Percentiles rank a stretch among this genome's conserved stretches.
Conservation (phyloP, 1,140 invertebrate species). For the Philotrypesis tridentata region DNA sequence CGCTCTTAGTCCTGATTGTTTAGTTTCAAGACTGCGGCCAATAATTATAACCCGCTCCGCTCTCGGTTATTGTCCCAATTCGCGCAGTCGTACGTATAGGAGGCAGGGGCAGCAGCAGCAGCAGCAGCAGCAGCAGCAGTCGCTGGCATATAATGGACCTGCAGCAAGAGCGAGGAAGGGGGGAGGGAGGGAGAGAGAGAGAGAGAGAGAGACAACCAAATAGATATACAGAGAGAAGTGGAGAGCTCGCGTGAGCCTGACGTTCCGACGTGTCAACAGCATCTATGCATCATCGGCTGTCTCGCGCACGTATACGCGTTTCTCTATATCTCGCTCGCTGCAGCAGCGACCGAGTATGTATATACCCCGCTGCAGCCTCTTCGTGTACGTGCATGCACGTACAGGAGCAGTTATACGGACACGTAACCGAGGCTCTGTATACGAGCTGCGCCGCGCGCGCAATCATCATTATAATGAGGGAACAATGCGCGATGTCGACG, state of each 20-base stretch:
- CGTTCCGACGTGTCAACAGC: conserved; percentile 71
- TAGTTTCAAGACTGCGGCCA: conserved; percentile 51
- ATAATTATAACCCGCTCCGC: conserved; percentile 65
- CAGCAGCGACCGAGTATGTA: neutral
- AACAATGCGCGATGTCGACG: conserved; percentile 53
- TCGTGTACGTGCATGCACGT: conserved; percentile 19
- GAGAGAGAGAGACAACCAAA: neutral
- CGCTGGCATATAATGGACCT: conserved; percentile 33
- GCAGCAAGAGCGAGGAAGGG: conserved; percentile 15
- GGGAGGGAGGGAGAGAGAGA: conserved; percentile 24
- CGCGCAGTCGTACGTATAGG: conserved; percentile 33
- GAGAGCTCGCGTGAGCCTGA: conserved; percentile 70
- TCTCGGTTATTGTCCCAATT: conserved; percentile 68
- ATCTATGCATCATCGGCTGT: conserved; percentile 73
- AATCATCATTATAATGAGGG: conserved; percentile 65
- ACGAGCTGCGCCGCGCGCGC: conserved; percentile 33
- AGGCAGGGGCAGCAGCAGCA: neutral
- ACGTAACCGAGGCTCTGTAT: conserved; percentile 40
- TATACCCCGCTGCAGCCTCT: no score
- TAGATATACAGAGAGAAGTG: conserved; percentile 46
- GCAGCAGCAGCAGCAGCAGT: neutral
- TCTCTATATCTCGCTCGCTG: conserved; percentile 39
- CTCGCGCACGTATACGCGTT: conserved; percentile 65
- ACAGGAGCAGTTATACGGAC: conserved; percentile 26
- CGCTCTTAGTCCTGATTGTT: conserved; percentile 44